These are phyloP conservation scores for Akabosia matsudoensis DNA, from an alignment of 1,140 invertebrate species.

Conservation along the genomic window DNA sequence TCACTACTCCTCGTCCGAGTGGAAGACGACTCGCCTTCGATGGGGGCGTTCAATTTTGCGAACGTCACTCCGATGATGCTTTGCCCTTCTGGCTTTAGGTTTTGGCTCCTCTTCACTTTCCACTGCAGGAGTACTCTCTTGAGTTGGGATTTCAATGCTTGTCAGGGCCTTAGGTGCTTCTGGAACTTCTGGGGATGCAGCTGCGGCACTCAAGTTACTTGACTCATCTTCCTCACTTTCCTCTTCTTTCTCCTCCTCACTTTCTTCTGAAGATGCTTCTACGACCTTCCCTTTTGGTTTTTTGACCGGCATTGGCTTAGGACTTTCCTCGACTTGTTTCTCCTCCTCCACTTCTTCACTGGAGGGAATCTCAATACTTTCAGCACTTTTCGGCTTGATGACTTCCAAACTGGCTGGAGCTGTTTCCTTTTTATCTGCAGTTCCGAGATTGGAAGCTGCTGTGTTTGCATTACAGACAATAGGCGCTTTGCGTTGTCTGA, in stretches of 20 bases:
- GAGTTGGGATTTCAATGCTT: not conserved
- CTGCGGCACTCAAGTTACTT: not conserved
- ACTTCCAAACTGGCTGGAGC: not conserved
- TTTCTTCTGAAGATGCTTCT: not conserved
- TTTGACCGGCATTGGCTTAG: not conserved
- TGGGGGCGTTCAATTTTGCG: not conserved
- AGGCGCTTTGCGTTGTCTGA: not conserved
- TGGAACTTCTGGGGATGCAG: not conserved
- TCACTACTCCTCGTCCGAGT: not conserved
- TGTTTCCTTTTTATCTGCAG: not conserved
- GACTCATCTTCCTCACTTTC: not conserved
- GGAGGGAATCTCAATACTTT: not conserved
- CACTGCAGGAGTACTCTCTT: not conserved
- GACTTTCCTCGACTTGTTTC: not conserved
- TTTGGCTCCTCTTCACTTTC: conserved; percentile 4
- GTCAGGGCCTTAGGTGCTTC: not conserved
- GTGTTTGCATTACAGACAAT: not conserved
- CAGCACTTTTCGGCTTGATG: not conserved
- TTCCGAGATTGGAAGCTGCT: not conserved
- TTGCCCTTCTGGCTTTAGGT: not conserved
- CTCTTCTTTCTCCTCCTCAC: not conserved
- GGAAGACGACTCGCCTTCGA: not conserved
- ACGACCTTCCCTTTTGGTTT: not conserved
- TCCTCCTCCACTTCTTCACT: not conserved
- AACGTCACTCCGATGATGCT: not conserved